Percentiles rank a stretch among this genome's conserved stretches.
Evolutionary conservation across 1,140 invertebrate species (phyloP).

Genomic region (Hydropsyche tenuis): DNA sequence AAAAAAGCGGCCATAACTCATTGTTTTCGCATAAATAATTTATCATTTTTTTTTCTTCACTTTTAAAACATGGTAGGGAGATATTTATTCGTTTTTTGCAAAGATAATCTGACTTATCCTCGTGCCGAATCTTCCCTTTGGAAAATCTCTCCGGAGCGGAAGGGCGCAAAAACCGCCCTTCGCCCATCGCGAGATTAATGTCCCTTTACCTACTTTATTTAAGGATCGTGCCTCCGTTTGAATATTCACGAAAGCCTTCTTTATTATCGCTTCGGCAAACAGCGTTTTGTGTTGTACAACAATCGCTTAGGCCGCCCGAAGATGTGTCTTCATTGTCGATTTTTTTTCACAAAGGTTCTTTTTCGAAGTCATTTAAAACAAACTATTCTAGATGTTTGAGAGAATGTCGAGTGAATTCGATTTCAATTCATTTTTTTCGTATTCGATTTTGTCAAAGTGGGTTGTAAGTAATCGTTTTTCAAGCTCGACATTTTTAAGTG

Average conservation of each 20-base stretch:
- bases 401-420: not conserved
- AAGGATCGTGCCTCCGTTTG: slow-evolving; percentile 30
- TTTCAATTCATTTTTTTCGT: not conserved
- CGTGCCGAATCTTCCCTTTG: slow-evolving; percentile 4
- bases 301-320: slow-evolving; percentile 21
- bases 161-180: not conserved
- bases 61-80: not conserved
- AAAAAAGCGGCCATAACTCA: no score
- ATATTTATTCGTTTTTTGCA: not conserved
- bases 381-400: not conserved
- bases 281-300: slow-evolving; percentile 29
- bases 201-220: slow-evolving; percentile 36
- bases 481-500: not conserved
- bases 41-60: no score
- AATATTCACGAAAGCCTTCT: slow-evolving; percentile 33
- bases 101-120: slow-evolving; percentile 34
- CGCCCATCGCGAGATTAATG: slow-evolving; percentile 33
- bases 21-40: no score
- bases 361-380: not conserved
- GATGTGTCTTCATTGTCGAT: slow-evolving; percentile 23
- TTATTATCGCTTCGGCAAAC: slow-evolving; percentile 39
- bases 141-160: slow-evolving; percentile 8
- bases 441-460: not conserved
- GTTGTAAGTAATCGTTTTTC: not conserved
- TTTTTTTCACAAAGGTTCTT: slow-evolving; percentile 21